Conservation (phyloP, 92 coral and sea anemone genomes). For the Porites evermanni region DNA sequence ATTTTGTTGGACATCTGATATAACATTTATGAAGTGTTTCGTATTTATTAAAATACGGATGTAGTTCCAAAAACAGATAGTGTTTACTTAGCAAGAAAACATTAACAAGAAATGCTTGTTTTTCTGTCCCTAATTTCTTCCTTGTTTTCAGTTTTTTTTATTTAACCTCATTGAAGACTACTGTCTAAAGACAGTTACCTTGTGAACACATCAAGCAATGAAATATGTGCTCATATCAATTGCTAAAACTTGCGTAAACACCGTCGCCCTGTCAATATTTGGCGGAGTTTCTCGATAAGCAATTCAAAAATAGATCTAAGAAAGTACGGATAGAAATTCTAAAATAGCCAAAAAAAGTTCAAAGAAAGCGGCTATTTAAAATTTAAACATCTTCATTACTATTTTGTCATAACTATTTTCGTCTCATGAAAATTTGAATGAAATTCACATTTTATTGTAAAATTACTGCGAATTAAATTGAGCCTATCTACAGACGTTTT, state of each 20-base stretch:
- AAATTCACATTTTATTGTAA: no score
- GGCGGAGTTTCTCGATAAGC: not conserved
- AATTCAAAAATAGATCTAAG: not conserved
- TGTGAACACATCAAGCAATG: not conserved
- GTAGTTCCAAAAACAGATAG: no score
- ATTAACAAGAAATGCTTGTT: no score
- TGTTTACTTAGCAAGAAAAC: no score
- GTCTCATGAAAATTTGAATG: no score
- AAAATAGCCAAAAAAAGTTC: not conserved
- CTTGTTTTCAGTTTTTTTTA: not conserved
- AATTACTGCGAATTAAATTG: no score
- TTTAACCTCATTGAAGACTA: not conserved
- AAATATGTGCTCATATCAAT: not conserved
- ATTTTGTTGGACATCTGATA: not conserved
- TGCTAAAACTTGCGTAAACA: not conserved
- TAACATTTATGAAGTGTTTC: not conserved
- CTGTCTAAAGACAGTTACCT: not conserved
- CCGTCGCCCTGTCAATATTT: not conserved
- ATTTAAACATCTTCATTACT: no score
- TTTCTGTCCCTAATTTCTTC: not conserved
- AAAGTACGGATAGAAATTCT: not conserved
- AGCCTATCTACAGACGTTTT: no score
- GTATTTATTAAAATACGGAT: not conserved
- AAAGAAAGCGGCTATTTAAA: no score
- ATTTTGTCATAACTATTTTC: no score